A percentile compares a stretch with the other conserved stretches of the same genome.
phyloP scores from a whole-genome alignment of 2,888 invertebrate species.

The Neoascia interrupta region DNA sequence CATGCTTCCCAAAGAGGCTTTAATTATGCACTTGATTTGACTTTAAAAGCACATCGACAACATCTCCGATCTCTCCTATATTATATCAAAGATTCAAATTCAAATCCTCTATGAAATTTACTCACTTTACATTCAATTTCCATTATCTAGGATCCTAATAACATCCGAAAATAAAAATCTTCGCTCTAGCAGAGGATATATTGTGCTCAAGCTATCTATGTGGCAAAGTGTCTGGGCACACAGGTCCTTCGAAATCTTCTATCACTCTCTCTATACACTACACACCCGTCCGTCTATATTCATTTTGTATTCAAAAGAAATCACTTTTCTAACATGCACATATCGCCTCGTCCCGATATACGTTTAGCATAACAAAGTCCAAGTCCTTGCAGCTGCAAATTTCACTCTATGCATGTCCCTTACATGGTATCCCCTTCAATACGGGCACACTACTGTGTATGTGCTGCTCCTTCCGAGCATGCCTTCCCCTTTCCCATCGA shows the following conservation, averaged over 20 bases:
- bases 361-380: conserved; percentile 48
- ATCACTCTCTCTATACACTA: conserved; percentile 20
- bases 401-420: conserved; percentile 31
- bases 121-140: conserved; percentile 48
- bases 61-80: too few species aligned
- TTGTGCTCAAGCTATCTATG: too few species aligned
- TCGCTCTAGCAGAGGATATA: neutral
- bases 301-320: conserved; percentile 40
- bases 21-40: too few species aligned
- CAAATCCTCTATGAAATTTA: conserved; percentile 15
- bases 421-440: conserved; percentile 1
- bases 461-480: too few species aligned
- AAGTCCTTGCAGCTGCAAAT: conserved; percentile 38
- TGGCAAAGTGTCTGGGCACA: neutral
- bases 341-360: conserved; percentile 38
- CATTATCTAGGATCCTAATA: conserved; percentile 52
- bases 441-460: neutral
- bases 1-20: too few species aligned
- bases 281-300: neutral
- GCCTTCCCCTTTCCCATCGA: conserved; percentile 19
- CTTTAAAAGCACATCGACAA: too few species aligned
- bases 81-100: conserved; percentile 9
- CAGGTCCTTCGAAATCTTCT: conserved; percentile 17
- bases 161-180: conserved; percentile 32
- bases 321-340: conserved; percentile 42